Conservation (phyloP, 35 echinoderm and acorn worm genomes). For the Stichopus chloronotus region DNA sequence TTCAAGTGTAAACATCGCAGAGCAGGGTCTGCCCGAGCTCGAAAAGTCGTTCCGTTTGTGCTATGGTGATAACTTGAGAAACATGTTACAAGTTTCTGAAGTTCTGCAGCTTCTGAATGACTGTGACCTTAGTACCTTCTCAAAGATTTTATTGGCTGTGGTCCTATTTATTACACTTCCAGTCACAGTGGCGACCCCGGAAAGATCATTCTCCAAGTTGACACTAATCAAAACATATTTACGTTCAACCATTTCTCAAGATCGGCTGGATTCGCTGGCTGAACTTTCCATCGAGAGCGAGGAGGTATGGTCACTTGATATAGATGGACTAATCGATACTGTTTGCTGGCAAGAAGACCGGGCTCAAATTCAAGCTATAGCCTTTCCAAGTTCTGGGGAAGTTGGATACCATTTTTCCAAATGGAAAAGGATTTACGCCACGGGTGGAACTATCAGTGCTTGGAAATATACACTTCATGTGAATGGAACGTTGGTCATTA, state of each 20-base stretch:
- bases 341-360: not conserved
- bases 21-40: not conserved
- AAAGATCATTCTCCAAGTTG: slow-evolving; percentile 52
- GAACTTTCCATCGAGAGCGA: not conserved
- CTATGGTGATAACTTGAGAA: slow-evolving; percentile 27
- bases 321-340: slow-evolving; percentile 33
- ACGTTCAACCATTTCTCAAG: too few species aligned
- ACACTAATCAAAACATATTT: slow-evolving; percentile 36
- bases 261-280: too few species aligned
- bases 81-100: slow-evolving; percentile 56
- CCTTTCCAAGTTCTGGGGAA: too few species aligned
- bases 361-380: not conserved
- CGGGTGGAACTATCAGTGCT: too few species aligned
- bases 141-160: slow-evolving; percentile 17
- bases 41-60: slow-evolving; percentile 35
- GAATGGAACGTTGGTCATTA: too few species aligned
- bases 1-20: not conserved
- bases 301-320: not conserved
- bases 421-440: too few species aligned
- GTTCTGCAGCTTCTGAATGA: slow-evolving; percentile 54
- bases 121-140: slow-evolving; percentile 32
- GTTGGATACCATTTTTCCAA: too few species aligned
- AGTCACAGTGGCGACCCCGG: slow-evolving; percentile 47
- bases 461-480: too few species aligned
- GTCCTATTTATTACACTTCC: slow-evolving; percentile 42